Conservation (phyloP, 2,113 vertebrate genomes). For the Mirza zaza region DNA sequence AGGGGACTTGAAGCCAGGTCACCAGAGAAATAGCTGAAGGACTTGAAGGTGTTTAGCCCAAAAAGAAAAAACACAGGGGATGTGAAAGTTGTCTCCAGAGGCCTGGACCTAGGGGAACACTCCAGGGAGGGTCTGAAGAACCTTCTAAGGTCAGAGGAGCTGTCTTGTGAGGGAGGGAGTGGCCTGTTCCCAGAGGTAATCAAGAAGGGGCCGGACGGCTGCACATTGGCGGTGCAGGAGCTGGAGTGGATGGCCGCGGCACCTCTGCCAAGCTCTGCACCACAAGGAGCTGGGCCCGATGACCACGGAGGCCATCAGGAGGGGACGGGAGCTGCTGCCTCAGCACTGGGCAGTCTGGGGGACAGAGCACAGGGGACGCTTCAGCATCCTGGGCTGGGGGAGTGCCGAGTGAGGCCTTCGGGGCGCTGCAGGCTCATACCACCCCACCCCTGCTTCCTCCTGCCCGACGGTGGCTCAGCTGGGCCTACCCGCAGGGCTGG, state of each 20-base stretch:
- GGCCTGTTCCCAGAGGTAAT: not conserved
- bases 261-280: not conserved
- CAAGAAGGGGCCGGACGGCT: not conserved
- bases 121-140: not conserved
- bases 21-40: not conserved
- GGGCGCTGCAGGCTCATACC: accelerated
- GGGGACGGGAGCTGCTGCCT: not conserved
- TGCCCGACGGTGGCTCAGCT: not conserved
- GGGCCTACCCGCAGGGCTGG: not conserved
- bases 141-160: not conserved
- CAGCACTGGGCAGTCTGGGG: not conserved
- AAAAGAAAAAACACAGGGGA: not conserved
- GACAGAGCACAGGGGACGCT: accelerated
- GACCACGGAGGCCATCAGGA: too few relatives aligned
- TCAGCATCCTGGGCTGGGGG: not conserved
- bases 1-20: not conserved
- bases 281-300: not conserved
- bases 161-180: not conserved
- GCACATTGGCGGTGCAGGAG: accelerated
- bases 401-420: too few relatives aligned
- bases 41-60: not conserved
- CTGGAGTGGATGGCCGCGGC: not conserved
- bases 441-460: too few relatives aligned
- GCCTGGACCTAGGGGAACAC: not conserved
- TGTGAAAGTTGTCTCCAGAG: not conserved